These are phyloP conservation scores for Trachythela sp. DNA, from an alignment of 64 coral and sea anemone species.

Conservation along the genomic window DNA sequence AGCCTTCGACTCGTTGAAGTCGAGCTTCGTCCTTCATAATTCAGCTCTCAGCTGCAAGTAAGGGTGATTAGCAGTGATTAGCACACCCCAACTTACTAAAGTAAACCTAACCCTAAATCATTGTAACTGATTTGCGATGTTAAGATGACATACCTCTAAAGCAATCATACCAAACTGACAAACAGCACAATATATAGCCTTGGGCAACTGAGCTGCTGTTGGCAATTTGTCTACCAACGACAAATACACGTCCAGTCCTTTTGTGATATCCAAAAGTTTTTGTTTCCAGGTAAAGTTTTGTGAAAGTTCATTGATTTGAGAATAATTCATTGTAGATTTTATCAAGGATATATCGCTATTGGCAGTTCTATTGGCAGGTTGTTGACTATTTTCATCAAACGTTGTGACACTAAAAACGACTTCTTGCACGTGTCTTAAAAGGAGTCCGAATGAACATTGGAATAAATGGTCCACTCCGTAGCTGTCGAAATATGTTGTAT, in stretches of 20 bases:
- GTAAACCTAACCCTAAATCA: no score
- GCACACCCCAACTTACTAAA: no score
- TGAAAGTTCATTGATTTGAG: not conserved
- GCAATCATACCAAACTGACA: constrained; percentile 12
- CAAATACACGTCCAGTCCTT: not conserved
- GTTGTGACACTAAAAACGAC: not conserved
- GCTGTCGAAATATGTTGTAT: not conserved
- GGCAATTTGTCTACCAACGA: not conserved
- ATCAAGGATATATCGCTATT: not conserved
- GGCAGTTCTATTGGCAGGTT: not conserved
- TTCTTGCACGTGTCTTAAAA: constrained; percentile 50
- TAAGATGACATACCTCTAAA: not conserved
- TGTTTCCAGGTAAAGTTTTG: not conserved
- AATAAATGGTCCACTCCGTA: constrained; percentile 14
- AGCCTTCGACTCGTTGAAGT: no score
- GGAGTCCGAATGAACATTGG: constrained; percentile 57
- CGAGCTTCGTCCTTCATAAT: no score
- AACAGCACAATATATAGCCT: constrained; percentile 6
- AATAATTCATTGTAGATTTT: not conserved
- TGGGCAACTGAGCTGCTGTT: not conserved
- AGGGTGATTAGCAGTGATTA: no score
- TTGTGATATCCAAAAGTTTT: not conserved
- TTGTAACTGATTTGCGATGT: no score
- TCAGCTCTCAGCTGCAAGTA: no score
- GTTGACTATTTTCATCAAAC: not conserved